Percentiles rank a stretch among this genome's conserved stretches.
These are phyloP conservation scores for Meloidogyne exigua DNA, from an alignment of 1,140 invertebrate genomes.

Conservation along the genomic window DNA sequence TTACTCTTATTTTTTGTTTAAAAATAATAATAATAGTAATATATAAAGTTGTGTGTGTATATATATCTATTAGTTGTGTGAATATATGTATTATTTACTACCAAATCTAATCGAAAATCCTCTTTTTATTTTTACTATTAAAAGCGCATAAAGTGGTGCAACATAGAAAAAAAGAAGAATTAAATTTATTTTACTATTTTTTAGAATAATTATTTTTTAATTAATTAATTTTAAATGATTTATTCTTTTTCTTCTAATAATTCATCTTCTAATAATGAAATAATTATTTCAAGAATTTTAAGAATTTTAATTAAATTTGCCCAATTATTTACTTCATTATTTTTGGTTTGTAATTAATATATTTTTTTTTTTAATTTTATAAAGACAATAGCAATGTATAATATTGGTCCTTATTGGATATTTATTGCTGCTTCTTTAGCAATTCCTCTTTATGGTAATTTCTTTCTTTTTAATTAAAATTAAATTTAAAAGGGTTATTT, in stretches of 20 bases:
- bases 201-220: not conserved
- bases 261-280: not conserved
- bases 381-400: slow-evolving; percentile 27
- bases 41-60: no score
- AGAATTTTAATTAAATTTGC: slow-evolving; percentile 27
- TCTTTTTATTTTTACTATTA: no score
- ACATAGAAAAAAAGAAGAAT: no score
- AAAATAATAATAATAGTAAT: no score
- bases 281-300: slow-evolving; percentile 10
- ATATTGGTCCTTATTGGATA: slow-evolving; percentile 40
- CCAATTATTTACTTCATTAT: slow-evolving; percentile 35
- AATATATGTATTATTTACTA: not conserved
- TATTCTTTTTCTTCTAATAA: not conserved
- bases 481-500: not conserved
- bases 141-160: not conserved
- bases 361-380: not conserved
- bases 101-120: not conserved
- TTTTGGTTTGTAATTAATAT: slow-evolving; percentile 17
- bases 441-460: slow-evolving; percentile 34
- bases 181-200: no score
- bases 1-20: no score
- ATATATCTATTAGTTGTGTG: no score
- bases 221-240: not conserved
- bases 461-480: not conserved
- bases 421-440: slow-evolving; percentile 36